Percentiles rank a stretch among this genome's conserved stretches.
phyloP scores from a whole-genome alignment of 2,888 invertebrate genomes.

The Diaphora mendica region DNA sequence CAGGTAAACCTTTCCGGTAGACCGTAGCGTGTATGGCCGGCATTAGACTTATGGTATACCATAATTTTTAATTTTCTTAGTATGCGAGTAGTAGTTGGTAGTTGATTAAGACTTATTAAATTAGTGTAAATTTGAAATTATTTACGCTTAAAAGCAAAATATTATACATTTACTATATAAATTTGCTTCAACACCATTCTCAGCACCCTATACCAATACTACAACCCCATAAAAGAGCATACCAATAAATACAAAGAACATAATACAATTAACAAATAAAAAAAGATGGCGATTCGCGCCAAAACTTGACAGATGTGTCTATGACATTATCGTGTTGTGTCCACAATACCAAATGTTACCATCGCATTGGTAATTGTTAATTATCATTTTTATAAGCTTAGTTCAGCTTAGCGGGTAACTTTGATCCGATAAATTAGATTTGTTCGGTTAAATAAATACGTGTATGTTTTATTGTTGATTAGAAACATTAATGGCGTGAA shows the following conservation, averaged over 20 bases:
- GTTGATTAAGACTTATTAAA: background rate
- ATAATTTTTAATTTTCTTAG: no score
- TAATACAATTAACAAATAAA: conserved; percentile 47
- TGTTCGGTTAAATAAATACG: conserved; percentile 41
- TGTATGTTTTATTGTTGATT: conserved; percentile 42
- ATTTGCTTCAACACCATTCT: background rate
- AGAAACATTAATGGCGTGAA: conserved; percentile 1
- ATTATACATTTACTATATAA: background rate
- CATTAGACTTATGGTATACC: no score
- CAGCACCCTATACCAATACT: conserved; percentile 19
- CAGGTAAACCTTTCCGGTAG: no score
- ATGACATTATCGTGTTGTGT: conserved; percentile 74
- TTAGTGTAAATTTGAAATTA: background rate
- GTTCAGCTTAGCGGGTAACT: conserved; percentile 54
- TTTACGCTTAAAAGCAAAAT: background rate
- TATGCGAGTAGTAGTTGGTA: no score
- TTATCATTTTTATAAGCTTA: conserved; percentile 83
- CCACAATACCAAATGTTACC: conserved; percentile 81
- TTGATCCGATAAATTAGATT: conserved; percentile 60
- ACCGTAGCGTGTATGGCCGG: no score
- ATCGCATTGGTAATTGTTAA: conserved; percentile 76
- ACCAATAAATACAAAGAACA: conserved; percentile 37
- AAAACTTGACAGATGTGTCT: conserved; percentile 73
- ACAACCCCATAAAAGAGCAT: conserved; percentile 36
- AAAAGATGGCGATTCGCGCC: conserved; percentile 48